Evolutionary conservation across 2,113 vertebrate species (phyloP).

Genomic region (Nycticryphes semicollaris): DNA sequence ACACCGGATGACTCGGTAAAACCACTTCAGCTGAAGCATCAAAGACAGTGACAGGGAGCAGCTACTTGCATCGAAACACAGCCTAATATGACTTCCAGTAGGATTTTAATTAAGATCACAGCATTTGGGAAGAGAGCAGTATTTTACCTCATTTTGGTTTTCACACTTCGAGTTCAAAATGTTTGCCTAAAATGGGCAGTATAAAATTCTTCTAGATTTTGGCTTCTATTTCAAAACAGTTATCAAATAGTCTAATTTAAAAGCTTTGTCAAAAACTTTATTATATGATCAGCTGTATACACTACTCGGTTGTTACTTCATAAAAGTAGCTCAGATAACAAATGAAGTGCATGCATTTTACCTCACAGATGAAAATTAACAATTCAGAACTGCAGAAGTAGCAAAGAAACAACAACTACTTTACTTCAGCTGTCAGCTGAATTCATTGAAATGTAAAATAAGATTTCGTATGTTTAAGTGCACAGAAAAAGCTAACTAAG

Average conservation of each 20-base stretch:
- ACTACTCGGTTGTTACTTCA: not conserved
- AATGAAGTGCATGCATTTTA: not conserved
- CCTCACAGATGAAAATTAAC: not conserved
- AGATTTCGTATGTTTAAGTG: not conserved
- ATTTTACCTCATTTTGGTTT: not conserved
- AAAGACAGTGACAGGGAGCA: slow-evolving; percentile 42
- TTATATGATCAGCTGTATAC: not conserved
- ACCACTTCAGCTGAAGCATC: slow-evolving; percentile 41
- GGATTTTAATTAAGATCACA: slow-evolving; percentile 24
- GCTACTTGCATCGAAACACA: slow-evolving; percentile 31
- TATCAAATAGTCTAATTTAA: not conserved
- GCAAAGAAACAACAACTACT: not conserved
- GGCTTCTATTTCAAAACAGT: not conserved
- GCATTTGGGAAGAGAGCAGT: not conserved
- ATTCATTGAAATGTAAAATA: slow-evolving; percentile 29
- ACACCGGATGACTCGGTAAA: slow-evolving; percentile 41
- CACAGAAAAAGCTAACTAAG: not conserved
- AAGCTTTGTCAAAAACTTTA: not conserved
- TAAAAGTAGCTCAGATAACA: not conserved
- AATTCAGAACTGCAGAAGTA: slow-evolving; percentile 6
- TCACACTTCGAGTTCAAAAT: not conserved
- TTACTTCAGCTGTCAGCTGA: slow-evolving; percentile 1
- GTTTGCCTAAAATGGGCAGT: not conserved
- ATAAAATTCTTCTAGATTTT: not conserved
- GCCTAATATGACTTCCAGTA: slow-evolving; percentile 5